phyloP scores from a whole-genome alignment of 2,113 vertebrate genomes.

The Ceyx melanurus region DNA sequence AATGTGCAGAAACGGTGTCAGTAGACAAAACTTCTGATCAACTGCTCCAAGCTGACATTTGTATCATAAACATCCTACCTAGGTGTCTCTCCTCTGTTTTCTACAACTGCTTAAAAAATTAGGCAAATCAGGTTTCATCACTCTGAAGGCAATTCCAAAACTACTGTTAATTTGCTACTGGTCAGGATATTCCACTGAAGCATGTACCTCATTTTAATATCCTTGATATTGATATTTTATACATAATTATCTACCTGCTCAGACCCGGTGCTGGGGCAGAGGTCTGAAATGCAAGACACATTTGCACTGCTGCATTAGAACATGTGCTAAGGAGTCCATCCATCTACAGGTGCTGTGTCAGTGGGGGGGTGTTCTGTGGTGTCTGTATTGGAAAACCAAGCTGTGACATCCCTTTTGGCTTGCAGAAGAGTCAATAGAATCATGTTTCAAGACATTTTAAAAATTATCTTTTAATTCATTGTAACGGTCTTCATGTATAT shows the following conservation, averaged over 20 bases:
- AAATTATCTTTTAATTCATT: slow-evolving; percentile 78
- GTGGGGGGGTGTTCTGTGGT: slow-evolving; percentile 5
- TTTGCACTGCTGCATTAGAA: neutral
- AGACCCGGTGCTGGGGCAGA: neutral
- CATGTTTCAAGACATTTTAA: slow-evolving; percentile 75
- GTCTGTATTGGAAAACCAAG: slow-evolving; percentile 68
- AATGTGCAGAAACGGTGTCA: neutral
- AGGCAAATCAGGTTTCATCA: neutral
- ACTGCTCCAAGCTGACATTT: neutral
- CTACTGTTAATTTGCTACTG: neutral
- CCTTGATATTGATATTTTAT: neutral
- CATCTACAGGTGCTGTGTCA: neutral
- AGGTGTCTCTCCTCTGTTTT: neutral
- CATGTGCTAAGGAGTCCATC: slow-evolving; percentile 9
- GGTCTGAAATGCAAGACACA: neutral
- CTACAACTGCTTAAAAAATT: neutral
- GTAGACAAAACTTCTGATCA: neutral
- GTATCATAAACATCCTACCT: neutral
- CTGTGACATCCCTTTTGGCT: slow-evolving; percentile 63
- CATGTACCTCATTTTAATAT: neutral
- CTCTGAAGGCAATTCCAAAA: neutral
- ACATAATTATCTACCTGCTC: neutral
- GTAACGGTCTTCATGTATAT: slow-evolving; percentile 85
- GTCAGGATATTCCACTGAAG: neutral
- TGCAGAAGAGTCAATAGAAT: slow-evolving; percentile 67